Percentiles rank a stretch among this genome's conserved stretches.
phyloP scores from a whole-genome alignment of 2,797 vertebrate genomes.

The Borostomias antarcticus region DNA sequence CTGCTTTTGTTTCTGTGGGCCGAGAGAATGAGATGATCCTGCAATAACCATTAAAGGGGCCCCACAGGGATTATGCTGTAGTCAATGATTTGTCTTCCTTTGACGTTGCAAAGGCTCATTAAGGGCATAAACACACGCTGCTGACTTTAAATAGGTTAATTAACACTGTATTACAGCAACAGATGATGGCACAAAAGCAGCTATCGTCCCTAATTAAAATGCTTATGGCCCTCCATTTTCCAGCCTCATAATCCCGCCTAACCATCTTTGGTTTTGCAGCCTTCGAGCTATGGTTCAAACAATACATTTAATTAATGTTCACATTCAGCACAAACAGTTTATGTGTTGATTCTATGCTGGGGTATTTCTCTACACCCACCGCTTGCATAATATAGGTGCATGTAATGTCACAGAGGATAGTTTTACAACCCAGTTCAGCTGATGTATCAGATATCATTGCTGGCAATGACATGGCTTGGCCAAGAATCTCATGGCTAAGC shows the following conservation, averaged over 20 bases:
- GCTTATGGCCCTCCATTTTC: conserved; percentile 60
- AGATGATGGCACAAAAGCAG: conserved; percentile 72
- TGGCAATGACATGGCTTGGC: neutral
- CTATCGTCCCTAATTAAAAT: conserved; percentile 72
- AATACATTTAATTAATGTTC: conserved; percentile 29
- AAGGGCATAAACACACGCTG: conserved; percentile 66
- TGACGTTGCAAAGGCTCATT: conserved; percentile 65
- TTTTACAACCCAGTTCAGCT: neutral
- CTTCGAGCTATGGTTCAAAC: conserved; percentile 28
- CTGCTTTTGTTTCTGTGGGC: too few species aligned
- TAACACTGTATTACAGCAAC: conserved; percentile 71
- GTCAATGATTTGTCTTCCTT: conserved; percentile 61
- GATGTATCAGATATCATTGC: neutral
- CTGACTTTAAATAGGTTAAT: conserved; percentile 78
- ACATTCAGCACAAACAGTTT: conserved; percentile 23
- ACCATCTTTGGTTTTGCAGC: conserved; percentile 42
- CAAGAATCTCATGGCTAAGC: neutral
- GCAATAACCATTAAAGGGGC: conserved; percentile 56
- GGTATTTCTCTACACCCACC: neutral
- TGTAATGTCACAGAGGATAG: neutral
- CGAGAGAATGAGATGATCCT: conserved; percentile 36
- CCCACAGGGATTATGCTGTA: conserved; percentile 46
- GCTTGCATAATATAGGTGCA: too few species aligned
- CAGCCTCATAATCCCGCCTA: conserved; percentile 52
- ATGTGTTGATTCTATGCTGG: neutral